Conservation (phyloP, 2,797 vertebrate genomes). For the Neostethus bicornis region DNA sequence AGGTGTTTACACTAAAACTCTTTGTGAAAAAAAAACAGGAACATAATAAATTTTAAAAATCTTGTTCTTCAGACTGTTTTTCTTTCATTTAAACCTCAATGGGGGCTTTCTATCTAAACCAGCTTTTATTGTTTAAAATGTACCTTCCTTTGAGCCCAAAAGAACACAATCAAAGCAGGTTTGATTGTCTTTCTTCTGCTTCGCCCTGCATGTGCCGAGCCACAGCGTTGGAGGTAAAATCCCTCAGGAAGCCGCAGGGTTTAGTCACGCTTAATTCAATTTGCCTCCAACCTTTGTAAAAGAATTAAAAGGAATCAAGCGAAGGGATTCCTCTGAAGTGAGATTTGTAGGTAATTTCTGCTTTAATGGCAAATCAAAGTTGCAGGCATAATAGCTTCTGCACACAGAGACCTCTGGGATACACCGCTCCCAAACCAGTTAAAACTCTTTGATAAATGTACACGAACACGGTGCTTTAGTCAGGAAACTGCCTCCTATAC, state of each 20-base stretch:
- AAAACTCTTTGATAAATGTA: slow-evolving; percentile 49
- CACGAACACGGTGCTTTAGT: slow-evolving; percentile 37
- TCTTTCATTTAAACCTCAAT: slow-evolving; percentile 3
- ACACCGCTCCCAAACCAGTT: slow-evolving; percentile 51
- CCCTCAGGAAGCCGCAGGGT: slow-evolving; percentile 48
- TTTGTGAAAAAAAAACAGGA: no score
- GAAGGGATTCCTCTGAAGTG: slow-evolving; percentile 38
- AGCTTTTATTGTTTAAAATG: slow-evolving; percentile 20
- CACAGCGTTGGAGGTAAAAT: slow-evolving; percentile 47
- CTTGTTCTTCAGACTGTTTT: background rate
- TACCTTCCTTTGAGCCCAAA: slow-evolving; percentile 31
- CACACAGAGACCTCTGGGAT: slow-evolving; percentile 46
- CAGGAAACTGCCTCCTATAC: slow-evolving; percentile 14
- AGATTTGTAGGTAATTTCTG: slow-evolving; percentile 59
- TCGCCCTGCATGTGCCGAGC: slow-evolving; percentile 21
- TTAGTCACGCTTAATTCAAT: slow-evolving; percentile 56
- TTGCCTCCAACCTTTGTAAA: slow-evolving; percentile 49
- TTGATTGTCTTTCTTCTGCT: slow-evolving; percentile 38
- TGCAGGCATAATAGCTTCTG: slow-evolving; percentile 28
- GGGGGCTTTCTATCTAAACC: slow-evolving; percentile 5
- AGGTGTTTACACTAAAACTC: no score
- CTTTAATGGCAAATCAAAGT: slow-evolving; percentile 64
- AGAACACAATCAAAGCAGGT: slow-evolving; percentile 43
- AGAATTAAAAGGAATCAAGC: slow-evolving; percentile 60
- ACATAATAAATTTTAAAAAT: background rate